Evolutionary conservation across 1,140 invertebrate genomes (phyloP), one percentile per base, ranked within the genome.

Genomic region (Solen grandis): DNA sequence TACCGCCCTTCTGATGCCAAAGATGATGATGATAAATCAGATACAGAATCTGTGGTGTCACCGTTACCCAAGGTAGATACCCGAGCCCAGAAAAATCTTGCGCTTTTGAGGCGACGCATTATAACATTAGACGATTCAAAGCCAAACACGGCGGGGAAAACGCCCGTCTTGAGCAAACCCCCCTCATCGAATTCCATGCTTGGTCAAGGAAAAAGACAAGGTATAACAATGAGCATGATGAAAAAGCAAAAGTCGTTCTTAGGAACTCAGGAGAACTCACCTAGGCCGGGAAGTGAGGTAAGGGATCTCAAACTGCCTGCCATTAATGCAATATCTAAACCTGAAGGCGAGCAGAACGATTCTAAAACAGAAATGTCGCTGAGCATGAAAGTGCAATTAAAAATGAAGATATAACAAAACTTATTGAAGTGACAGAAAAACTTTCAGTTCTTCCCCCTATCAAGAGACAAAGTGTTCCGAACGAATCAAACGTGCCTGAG

Each of bases 211-310:
- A 65, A 57, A 16, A 50, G 63, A 22, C 75, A 78, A 69, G 75
- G 57, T 19, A 78, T 78, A 8, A 65, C 75, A 0, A 78, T 78
- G 75, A 46, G 14, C 8, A 68, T 78, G 63, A 78, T 78, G 75
- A 78, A 78, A 46, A 68, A 66, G 27, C 75, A 78, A 25, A 68
- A 69, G 31, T 78, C 75, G 8, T 78, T 68, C 36, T 19, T 69
- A 27, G 75, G 60, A 55, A 25, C 38, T 22, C 41, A 35, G 35
- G 65, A 68, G 46, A 55, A 41, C 19, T 29, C 75, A 54, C 13
- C 36, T n/a, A 5, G 22, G 8, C 19, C 16, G 22, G 33, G 19
- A 2, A 41, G 50, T 0, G 50, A 69, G 19, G 33, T 13, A 46
- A 59, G 46, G 36, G 70, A 60, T 22, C 25, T 38, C 31, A 62